Evolutionary conservation across 2,888 invertebrate genomes (phyloP).

Genomic region (Meloe dianella): DNA sequence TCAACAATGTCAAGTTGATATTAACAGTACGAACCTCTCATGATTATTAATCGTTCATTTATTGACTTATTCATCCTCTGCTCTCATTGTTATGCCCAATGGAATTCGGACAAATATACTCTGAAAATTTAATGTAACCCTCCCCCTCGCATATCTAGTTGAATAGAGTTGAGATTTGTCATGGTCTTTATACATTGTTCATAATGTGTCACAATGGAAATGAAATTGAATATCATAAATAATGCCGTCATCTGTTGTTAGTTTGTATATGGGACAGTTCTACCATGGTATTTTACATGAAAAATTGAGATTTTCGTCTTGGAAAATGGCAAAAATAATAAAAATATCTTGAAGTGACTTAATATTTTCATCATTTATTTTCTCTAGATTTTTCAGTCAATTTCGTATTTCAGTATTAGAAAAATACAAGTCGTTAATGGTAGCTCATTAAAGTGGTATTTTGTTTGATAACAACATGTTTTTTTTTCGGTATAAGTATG

Average conservation of each 20-base stretch:
- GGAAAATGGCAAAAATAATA: too few species aligned
- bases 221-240: constrained; percentile 15
- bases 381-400: too few species aligned
- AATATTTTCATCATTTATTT: too few species aligned
- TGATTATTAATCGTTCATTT: not conserved
- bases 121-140: not conserved
- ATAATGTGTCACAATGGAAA: not conserved
- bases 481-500: too few species aligned
- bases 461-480: too few species aligned
- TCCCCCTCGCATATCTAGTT: not conserved
- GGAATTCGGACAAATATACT: not conserved
- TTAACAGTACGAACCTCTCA: too few species aligned
- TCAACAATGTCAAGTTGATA: constrained; percentile 9
- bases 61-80: not conserved
- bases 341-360: too few species aligned
- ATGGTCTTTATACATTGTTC: not conserved
- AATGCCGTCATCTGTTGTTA: constrained; percentile 8
- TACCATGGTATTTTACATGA: too few species aligned
- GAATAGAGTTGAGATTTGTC: not conserved
- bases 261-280: not conserved
- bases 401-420: too few species aligned
- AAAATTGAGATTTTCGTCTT: too few species aligned
- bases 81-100: not conserved
- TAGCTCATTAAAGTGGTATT: too few species aligned
- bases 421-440: too few species aligned